These are phyloP conservation scores for Brachymystax lenok DNA, from an alignment of 2,797 vertebrate genomes.

Conservation along the genomic window DNA sequence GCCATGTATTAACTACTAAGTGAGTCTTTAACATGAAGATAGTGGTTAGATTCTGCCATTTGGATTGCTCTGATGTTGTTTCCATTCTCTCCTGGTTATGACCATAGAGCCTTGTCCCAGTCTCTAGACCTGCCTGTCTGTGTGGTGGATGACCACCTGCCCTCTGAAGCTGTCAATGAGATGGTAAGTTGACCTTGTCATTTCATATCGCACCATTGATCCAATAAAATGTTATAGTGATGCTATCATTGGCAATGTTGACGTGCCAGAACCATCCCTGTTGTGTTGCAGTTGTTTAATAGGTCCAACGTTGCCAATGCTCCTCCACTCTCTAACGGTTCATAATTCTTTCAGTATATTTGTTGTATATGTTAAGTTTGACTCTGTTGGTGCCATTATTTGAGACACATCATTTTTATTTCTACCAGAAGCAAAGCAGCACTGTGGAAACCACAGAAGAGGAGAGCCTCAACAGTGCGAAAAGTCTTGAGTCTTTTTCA, in stretches of 20 bases:
- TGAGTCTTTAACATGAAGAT: too few relatives aligned
- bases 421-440: neutral
- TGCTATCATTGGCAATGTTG: neutral
- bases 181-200: neutral
- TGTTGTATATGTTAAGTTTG: neutral
- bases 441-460: neutral
- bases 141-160: neutral
- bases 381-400: neutral
- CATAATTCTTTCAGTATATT: neutral
- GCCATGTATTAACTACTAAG: too few relatives aligned
- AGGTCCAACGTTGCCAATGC: neutral
- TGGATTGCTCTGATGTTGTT: too few relatives aligned
- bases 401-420: neutral
- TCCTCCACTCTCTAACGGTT: neutral
- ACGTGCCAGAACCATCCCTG: neutral
- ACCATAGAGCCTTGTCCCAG: neutral
- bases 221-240: neutral
- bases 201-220: neutral
- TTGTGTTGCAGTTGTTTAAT: neutral
- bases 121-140: neutral
- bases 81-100: neutral
- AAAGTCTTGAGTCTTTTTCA: neutral
- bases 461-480: too few relatives aligned
- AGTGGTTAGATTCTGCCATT: neutral
- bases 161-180: conserved; percentile 1